Percentiles rank a stretch among this genome's conserved stretches.
These are phyloP conservation scores for Aradophagus sp. DNA, from an alignment of 1,140 invertebrate genomes.

Conservation along the genomic window DNA sequence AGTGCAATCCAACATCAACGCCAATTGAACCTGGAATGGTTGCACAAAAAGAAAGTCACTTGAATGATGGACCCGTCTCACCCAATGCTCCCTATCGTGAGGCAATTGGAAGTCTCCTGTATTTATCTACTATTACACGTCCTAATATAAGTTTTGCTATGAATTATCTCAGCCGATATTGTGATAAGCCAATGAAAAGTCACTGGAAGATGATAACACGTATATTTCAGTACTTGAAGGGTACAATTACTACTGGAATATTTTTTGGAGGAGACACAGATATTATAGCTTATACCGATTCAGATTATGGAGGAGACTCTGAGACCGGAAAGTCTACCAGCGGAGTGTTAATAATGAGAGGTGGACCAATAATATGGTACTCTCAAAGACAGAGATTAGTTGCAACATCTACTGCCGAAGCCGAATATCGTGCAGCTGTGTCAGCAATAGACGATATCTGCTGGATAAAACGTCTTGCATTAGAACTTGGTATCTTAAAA, in stretches of 20 bases:
- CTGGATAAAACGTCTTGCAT: too few relatives aligned
- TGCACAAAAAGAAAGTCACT: neutral
- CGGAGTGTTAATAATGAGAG: too few relatives aligned
- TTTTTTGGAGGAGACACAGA: neutral
- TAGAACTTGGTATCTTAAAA: too few relatives aligned
- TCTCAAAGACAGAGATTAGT: too few relatives aligned
- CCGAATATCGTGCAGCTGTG: too few relatives aligned
- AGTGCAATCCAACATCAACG: neutral
- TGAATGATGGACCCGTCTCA: neutral
- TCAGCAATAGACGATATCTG: too few relatives aligned
- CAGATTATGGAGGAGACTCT: neutral
- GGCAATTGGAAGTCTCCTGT: neutral
- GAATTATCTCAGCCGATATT: neutral
- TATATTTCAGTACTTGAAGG: neutral
- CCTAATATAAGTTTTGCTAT: slow-evolving; percentile 2
- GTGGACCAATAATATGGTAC: too few relatives aligned
- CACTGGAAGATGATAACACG: neutral
- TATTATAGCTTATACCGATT: neutral
- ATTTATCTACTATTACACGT: neutral
- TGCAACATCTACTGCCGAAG: too few relatives aligned
- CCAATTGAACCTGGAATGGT: neutral
- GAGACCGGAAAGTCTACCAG: too few relatives aligned
- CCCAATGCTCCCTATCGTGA: neutral
- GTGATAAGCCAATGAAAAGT: neutral
- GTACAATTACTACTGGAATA: neutral